A percentile compares a stretch with the other conserved stretches of the same genome.
Evolutionary conservation across 2,888 invertebrate genomes (phyloP).

Genomic region (Schrankia costaestrigalis): DNA sequence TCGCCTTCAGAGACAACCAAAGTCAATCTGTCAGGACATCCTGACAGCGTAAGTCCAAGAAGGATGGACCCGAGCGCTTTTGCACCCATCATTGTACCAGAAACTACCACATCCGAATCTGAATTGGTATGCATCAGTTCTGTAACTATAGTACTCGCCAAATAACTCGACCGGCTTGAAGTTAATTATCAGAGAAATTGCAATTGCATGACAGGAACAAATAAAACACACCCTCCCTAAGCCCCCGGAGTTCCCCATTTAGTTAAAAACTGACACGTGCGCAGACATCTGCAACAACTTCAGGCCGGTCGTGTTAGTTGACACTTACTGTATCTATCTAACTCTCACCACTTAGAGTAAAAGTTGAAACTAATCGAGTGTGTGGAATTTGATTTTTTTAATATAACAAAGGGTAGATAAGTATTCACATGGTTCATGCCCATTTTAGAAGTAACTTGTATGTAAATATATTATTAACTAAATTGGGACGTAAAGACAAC

Average conservation of each 20-base stretch:
- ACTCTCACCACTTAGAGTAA: constrained; percentile 23
- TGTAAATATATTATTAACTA: constrained; percentile 52
- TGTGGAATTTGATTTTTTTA: constrained; percentile 50
- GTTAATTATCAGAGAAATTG: no score
- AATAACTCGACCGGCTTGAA: no score
- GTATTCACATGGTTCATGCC: constrained; percentile 44
- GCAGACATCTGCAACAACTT: no score
- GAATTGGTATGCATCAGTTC: constrained; percentile 55
- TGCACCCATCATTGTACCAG: constrained; percentile 45
- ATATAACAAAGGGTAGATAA: constrained; percentile 54
- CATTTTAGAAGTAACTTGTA: constrained; percentile 51
- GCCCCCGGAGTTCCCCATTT: no score
- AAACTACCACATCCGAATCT: constrained; percentile 57
- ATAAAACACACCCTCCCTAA: no score
- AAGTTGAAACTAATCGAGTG: constrained; percentile 40
- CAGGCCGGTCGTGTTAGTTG: no score
- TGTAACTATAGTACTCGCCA: no score
- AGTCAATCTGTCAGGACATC: constrained; percentile 46
- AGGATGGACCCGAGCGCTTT: constrained; percentile 38
- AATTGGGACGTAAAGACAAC: constrained; percentile 60
- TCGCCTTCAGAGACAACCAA: constrained; percentile 57
- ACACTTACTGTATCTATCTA: no score
- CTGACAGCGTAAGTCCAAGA: constrained; percentile 39
- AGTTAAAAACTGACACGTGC: no score
- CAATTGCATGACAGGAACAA: no score